phyloP scores from a whole-genome alignment of 2,888 invertebrate species.

The Drosophila infuscata region DNA sequence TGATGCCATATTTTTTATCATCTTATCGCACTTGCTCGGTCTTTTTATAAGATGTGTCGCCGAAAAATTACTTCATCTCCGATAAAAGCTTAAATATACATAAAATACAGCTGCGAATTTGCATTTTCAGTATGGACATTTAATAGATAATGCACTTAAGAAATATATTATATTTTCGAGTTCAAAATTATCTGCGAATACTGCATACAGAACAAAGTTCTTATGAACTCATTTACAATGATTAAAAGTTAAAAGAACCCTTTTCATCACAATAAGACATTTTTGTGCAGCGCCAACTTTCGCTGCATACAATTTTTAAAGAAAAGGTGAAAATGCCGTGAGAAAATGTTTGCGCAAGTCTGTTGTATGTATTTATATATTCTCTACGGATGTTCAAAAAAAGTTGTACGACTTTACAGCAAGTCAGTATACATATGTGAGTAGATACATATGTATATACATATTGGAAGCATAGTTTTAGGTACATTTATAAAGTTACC shows the following conservation, averaged over 20 bases:
- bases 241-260: neutral
- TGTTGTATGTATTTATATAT: neutral
- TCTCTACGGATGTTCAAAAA: neutral
- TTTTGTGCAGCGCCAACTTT: neutral
- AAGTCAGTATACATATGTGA: neutral
- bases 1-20: neutral
- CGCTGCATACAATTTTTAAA: neutral
- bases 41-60: neutral
- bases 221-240: neutral
- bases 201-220: neutral
- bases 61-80: neutral
- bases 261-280: neutral
- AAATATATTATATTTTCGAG: too few relatives aligned
- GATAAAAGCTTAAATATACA: neutral
- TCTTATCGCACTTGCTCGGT: neutral
- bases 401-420: constrained; percentile 19
- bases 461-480: constrained; percentile 13
- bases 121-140: neutral
- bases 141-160: neutral
- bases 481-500: constrained; percentile 24
- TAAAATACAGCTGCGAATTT: neutral
- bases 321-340: neutral
- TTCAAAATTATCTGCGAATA: neutral
- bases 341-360: neutral
- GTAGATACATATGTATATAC: neutral